Percentiles rank a stretch among this genome's conserved stretches.
Conservation (phyloP, 2,888 invertebrate genomes). For the Cosmia pyralina region DNA sequence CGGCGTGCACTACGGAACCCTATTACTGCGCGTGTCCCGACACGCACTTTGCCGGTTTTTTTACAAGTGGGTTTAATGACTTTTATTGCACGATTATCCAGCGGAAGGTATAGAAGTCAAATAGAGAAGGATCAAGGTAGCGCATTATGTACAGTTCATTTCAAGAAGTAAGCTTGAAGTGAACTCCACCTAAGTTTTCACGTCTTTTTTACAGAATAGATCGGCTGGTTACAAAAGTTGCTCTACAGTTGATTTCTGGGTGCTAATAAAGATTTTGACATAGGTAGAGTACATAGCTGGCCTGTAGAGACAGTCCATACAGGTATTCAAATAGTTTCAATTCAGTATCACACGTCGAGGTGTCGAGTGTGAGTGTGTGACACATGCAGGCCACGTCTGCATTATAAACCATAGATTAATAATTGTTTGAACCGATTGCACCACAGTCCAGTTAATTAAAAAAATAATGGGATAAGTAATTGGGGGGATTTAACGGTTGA, state of each 20-base stretch:
- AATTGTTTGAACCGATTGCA: slow-evolving; percentile 3
- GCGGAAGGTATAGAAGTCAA: too few species aligned
- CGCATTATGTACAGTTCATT: too few species aligned
- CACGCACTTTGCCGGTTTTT: too few species aligned
- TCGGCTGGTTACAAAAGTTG: not conserved
- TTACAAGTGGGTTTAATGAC: too few species aligned
- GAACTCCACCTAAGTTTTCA: not conserved
- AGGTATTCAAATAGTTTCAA: not conserved
- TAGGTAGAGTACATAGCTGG: not conserved
- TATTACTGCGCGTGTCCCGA: too few species aligned
- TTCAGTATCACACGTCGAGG: not conserved
- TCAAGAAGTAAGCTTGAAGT: too few species aligned
- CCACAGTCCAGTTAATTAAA: not conserved
- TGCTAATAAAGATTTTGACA: not conserved
- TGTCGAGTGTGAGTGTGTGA: slow-evolving; percentile 33
- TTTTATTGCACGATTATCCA: too few species aligned
- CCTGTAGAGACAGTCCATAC: too few species aligned
- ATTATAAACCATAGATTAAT: slow-evolving; percentile 30
- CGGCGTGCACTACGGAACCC: too few species aligned
- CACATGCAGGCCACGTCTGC: slow-evolving; percentile 9
- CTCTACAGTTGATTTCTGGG: not conserved
- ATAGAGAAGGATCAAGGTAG: too few species aligned
- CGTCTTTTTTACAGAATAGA: not conserved
- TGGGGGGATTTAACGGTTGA: not conserved
- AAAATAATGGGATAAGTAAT: slow-evolving; percentile 15